A percentile compares a stretch with the other conserved stretches of the same genome.
Evolutionary conservation across 2,888 invertebrate genomes (phyloP).

Genomic region (Limnephilus auricula): DNA sequence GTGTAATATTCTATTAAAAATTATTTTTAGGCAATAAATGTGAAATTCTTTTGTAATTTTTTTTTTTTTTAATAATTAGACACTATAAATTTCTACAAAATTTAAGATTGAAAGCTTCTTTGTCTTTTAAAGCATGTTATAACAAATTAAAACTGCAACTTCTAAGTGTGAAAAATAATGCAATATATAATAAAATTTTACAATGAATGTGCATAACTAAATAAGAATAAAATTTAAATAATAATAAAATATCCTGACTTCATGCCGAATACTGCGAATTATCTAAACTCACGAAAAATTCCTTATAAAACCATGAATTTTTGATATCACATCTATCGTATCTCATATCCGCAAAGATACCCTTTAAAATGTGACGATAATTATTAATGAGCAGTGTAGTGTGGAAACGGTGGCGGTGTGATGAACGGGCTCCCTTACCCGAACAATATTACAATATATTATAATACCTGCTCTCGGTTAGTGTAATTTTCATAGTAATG

Average conservation of each 20-base stretch:
- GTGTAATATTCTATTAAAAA: too few species aligned
- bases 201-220: background rate
- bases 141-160: background rate
- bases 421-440: background rate
- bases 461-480: background rate
- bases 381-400: background rate
- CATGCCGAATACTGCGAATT: background rate
- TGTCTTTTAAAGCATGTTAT: too few species aligned
- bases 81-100: too few species aligned
- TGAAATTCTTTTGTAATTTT: too few species aligned
- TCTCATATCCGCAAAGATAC: background rate
- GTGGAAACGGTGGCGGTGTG: background rate
- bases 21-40: too few species aligned
- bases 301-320: too few species aligned
- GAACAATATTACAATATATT: background rate
- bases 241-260: background rate
- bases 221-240: background rate
- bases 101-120: too few species aligned
- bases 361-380: background rate
- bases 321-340: too few species aligned
- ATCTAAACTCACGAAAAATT: background rate
- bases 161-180: background rate
- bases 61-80: too few species aligned
- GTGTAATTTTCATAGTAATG: background rate
- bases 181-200: background rate